A percentile compares a stretch with the other conserved stretches of the same genome.
Conservation (phyloP, 2,797 vertebrate species). For the Sebastes itinus region DNA sequence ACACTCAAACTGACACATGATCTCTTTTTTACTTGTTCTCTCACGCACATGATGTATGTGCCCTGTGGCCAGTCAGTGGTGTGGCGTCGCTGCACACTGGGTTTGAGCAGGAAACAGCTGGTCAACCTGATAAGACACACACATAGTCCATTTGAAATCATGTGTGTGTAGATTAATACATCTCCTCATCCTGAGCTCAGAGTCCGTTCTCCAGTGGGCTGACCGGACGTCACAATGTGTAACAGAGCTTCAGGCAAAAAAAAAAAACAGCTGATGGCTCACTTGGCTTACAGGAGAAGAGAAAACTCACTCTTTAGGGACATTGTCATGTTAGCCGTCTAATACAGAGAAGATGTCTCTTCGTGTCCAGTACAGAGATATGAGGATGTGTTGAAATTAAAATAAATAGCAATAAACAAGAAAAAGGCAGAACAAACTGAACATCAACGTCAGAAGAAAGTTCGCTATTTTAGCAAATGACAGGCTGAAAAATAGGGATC, state of each 20-base stretch:
- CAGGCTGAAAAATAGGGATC: not conserved
- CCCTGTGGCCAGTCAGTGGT: conserved; percentile 31
- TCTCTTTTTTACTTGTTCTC: not conserved
- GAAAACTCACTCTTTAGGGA: not conserved
- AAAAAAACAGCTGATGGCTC: not conserved
- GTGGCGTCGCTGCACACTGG: conserved; percentile 46
- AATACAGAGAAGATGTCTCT: not conserved
- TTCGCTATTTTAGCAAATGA: not conserved
- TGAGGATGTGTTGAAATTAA: not conserved
- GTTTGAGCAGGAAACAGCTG: conserved; percentile 68
- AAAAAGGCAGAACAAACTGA: not conserved
- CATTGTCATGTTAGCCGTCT: too few relatives aligned
- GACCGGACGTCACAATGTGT: not conserved
- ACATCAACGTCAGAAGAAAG: not conserved
- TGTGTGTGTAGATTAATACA: conserved; percentile 22
- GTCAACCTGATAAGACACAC: conserved; percentile 51
- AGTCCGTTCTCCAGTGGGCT: conserved; percentile 18
- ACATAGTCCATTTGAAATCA: conserved; percentile 10
- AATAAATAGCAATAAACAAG: not conserved
- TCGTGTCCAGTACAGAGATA: not conserved
- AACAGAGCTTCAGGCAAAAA: not conserved
- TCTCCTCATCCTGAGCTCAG: conserved; percentile 9
- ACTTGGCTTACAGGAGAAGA: not conserved
- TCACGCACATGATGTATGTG: not conserved
- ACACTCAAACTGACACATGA: not conserved